These are phyloP conservation scores for Bombylius discolor DNA, from an alignment of 2,888 invertebrate species.

Conservation along the genomic window DNA sequence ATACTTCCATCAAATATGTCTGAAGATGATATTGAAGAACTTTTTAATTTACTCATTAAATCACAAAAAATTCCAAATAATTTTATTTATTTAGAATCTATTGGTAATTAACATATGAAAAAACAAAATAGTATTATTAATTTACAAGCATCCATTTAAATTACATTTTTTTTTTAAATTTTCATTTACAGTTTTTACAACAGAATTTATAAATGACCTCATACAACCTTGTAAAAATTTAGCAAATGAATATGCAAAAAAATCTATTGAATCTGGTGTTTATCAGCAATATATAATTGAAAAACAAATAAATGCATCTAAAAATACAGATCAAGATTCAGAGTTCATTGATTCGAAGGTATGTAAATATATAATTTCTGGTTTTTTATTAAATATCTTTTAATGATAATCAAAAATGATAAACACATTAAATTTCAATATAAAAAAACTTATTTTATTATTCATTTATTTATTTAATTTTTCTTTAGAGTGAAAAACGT, in stretches of 20 bases:
- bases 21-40: constrained; percentile 58
- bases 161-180: background rate
- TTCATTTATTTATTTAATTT: background rate
- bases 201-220: constrained; percentile 53
- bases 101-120: constrained; percentile 31
- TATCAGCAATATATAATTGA: constrained; percentile 64
- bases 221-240: constrained; percentile 53
- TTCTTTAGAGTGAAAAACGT: constrained; percentile 50
- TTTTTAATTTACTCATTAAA: constrained; percentile 49
- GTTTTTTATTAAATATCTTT: too few relatives aligned
- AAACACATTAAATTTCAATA: too few relatives aligned
- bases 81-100: constrained; percentile 43
- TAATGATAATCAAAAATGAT: too few relatives aligned
- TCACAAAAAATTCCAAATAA: constrained; percentile 42
- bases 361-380: background rate
- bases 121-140: background rate
- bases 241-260: constrained; percentile 52
- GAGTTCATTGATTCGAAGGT: constrained; percentile 29
- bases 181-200: constrained; percentile 43
- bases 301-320: constrained; percentile 40
- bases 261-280: constrained; percentile 54
- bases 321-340: constrained; percentile 21
- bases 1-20: constrained; percentile 72
- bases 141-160: too few relatives aligned
- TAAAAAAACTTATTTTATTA: background rate